Conservation (phyloP, 2,797 vertebrate genomes). For the Heterohyrax brucei region DNA sequence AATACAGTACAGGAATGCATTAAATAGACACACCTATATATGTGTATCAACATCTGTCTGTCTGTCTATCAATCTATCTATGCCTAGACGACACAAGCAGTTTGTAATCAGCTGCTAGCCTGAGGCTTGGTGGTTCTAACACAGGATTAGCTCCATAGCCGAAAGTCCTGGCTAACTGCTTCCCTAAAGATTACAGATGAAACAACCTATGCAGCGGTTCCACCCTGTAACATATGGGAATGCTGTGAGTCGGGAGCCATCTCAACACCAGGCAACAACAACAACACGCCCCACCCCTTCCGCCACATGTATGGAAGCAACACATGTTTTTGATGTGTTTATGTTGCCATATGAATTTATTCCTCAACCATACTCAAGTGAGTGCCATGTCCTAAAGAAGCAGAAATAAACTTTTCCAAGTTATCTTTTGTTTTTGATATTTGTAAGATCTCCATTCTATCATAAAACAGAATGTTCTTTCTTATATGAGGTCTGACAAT, state of each 20-base stretch:
- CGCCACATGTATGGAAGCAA: background rate
- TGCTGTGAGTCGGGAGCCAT: too few species aligned
- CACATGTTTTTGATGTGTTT: background rate
- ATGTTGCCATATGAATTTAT: background rate
- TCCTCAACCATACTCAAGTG: background rate
- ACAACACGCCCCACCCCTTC: too few species aligned
- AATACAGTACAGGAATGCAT: background rate
- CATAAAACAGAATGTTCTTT: background rate
- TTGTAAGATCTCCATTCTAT: background rate
- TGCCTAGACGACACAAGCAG: too few species aligned
- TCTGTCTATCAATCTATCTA: background rate
- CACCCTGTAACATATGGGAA: too few species aligned
- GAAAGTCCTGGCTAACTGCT: too few species aligned
- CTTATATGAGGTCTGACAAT: background rate
- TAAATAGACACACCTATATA: background rate
- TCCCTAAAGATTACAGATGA: too few species aligned
- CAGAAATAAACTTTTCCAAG: background rate
- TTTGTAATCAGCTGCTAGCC: too few species aligned
- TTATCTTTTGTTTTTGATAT: background rate
- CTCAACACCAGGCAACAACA: too few species aligned
- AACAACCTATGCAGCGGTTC: too few species aligned
- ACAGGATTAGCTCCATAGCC: too few species aligned
- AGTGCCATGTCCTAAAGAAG: background rate
- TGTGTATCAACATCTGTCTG: background rate
- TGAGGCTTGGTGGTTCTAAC: too few species aligned